phyloP scores from a whole-genome alignment of 2,113 vertebrate species.

The Chamaea fasciata region DNA sequence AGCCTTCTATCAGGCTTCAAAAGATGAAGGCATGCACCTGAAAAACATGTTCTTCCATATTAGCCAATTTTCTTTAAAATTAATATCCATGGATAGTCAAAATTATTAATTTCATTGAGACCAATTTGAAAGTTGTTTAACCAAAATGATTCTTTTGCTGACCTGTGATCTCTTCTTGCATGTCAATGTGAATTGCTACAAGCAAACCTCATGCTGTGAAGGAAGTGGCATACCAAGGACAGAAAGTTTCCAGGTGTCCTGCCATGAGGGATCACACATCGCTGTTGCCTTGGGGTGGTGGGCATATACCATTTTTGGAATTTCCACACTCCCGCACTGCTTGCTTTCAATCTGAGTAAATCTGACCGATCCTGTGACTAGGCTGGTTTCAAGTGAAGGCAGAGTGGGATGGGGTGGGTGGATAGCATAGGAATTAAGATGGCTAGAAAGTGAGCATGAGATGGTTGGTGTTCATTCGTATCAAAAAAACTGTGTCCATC shows the following conservation, averaged over 20 bases:
- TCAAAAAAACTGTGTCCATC: not conserved
- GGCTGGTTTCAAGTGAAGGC: not conserved
- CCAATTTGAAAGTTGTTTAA: not conserved
- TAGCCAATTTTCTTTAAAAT: not conserved
- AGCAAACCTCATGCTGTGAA: not conserved
- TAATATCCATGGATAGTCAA: accelerated
- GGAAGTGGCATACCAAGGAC: accelerated
- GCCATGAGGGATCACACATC: accelerated
- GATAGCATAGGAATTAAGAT: not conserved
- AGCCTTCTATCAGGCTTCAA: not conserved
- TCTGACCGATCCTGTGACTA: not conserved
- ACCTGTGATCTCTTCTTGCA: not conserved
- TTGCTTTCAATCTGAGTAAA: not conserved
- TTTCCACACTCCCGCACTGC: not conserved
- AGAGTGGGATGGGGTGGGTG: not conserved
- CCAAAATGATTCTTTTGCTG: accelerated
- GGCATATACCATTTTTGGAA: not conserved
- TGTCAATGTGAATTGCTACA: accelerated
- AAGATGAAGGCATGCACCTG: not conserved
- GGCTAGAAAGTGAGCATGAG: not conserved
- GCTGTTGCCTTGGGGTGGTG: not conserved
- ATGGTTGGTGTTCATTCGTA: accelerated
- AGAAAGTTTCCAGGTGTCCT: not conserved
- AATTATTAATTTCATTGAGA: not conserved
- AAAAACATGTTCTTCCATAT: not conserved